phyloP scores from a whole-genome alignment of 2,797 vertebrate species.

The Diglossa cyanea region DNA sequence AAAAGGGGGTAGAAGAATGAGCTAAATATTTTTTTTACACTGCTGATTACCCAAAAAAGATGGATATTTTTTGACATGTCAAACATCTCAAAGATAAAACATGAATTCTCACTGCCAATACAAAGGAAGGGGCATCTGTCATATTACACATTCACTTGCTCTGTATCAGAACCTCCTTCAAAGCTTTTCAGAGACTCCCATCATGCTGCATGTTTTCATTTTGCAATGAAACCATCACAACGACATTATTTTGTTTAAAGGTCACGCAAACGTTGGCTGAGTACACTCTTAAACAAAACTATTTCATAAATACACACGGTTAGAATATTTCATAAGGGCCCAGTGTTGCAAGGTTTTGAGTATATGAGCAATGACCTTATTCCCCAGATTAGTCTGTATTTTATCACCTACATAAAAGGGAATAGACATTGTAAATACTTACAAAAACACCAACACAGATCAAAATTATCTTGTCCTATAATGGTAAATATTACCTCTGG shows the following conservation, averaged over 20 bases:
- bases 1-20: background rate
- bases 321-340: background rate
- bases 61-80: background rate
- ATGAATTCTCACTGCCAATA: constrained; percentile 7
- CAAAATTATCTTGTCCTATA: background rate
- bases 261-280: background rate
- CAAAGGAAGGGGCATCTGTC: background rate
- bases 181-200: background rate
- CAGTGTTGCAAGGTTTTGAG: background rate
- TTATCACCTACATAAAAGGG: background rate
- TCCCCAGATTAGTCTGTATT: background rate
- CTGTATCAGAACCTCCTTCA: background rate
- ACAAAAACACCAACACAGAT: background rate
- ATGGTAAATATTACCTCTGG: background rate
- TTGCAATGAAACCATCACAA: background rate
- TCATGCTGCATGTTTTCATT: background rate
- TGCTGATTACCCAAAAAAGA: background rate
- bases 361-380: background rate
- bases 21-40: background rate
- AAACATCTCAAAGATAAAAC: constrained; percentile 20
- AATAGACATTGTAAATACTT: background rate
- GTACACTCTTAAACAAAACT: background rate
- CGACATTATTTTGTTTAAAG: constrained; percentile 13
- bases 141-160: background rate
- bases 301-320: background rate